Evolutionary conservation across 1,140 invertebrate species (phyloP), one percentile per base, ranked within the genome.

Genomic region (Bombus polaris): DNA sequence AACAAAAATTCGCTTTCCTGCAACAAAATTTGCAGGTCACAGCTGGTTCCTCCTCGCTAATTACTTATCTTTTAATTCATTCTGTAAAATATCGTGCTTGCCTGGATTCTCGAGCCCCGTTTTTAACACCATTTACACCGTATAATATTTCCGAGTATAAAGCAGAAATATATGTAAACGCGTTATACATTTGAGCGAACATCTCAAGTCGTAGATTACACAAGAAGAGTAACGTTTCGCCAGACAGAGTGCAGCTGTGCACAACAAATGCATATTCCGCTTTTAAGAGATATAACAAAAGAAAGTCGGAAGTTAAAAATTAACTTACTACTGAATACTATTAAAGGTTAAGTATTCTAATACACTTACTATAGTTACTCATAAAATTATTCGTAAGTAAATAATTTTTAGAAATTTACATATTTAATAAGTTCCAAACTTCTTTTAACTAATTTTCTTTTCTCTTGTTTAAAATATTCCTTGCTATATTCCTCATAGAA

Each of bases 181-280:
- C 9, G 35, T 37, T 37, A 39, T 70, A 28, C 25, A 39, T 39
- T 10, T 39, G 35, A 71, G 25, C 37, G 39, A 71, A 22, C 68
- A 71, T 71, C 37, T 39, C 37, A 13, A 71, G 68, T 71, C 68
- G 25, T 71, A 39, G 37, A 71, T 71, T 71, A 71, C 68, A 71
- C 37, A 71, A 13, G 68, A 39, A 39, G 68, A 39, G 37, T 39
- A 71, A 71, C 68, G 12, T 71, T 28, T 28, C 37, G 37, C 68
- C n/a, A 71, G 37, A 71, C 37, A 10, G 37, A 39, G n/a, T 71
- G 68, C 37, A 71, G 35, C 35, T 18, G 35, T 37, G 28, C 35
- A 70, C 68, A 70, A 37, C 35, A 28, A 22, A 28, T 37, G 35
- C 28, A 12, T 28, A 37, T 70, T 37, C 35, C 5, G 35, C 68